Conservation (phyloP, 2,797 vertebrate genomes). For the Cuculus canorus region DNA sequence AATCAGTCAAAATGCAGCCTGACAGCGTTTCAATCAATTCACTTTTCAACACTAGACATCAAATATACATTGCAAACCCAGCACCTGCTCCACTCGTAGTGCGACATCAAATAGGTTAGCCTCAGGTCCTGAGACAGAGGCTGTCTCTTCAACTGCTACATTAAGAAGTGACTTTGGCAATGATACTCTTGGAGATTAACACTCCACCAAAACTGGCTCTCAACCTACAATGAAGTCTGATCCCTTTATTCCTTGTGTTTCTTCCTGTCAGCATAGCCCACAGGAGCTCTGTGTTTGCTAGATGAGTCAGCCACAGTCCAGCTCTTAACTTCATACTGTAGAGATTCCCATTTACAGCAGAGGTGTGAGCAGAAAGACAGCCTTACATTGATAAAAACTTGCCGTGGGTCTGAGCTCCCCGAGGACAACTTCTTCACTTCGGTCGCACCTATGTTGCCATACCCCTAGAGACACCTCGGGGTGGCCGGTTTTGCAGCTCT, state of each 20-base stretch:
- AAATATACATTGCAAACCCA: slow-evolving; percentile 47
- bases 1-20: slow-evolving; percentile 63
- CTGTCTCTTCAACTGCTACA: slow-evolving; percentile 16
- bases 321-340: not conserved
- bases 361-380: not conserved
- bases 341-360: not conserved
- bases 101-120: slow-evolving; percentile 46
- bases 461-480: not conserved
- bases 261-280: not conserved
- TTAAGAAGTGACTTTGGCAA: slow-evolving; percentile 53
- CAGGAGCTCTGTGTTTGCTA: not conserved
- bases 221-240: not conserved
- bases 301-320: not conserved
- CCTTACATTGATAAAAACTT: not conserved
- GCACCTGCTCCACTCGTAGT: slow-evolving; percentile 30
- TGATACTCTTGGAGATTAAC: slow-evolving; percentile 42
- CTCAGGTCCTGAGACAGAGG: not conserved
- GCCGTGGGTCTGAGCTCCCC: not conserved
- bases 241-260: not conserved
- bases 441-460: not conserved
- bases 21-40: slow-evolving; percentile 70
- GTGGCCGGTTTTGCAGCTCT: not conserved
- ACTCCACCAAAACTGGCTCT: slow-evolving; percentile 35
- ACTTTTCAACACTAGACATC: slow-evolving; percentile 64
- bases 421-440: not conserved